Evolutionary conservation across 2,888 invertebrate genomes (phyloP).

Genomic region (Ophion slaviceki): DNA sequence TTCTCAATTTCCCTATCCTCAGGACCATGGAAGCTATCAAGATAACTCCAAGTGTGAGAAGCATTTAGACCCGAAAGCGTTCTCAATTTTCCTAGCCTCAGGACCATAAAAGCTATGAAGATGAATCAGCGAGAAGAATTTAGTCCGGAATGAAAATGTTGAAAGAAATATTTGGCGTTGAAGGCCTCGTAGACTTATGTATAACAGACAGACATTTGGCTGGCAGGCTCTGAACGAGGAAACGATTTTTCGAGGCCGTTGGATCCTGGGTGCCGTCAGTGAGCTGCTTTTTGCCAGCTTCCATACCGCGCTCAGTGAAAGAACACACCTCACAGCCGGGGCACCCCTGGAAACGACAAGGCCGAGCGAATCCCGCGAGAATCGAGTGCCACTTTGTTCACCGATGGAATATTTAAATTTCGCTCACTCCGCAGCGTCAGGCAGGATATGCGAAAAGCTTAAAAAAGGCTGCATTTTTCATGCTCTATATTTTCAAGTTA

Average conservation of each 20-base stretch:
- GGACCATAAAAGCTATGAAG: not conserved
- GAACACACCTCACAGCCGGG: constrained; percentile 39
- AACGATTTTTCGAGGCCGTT: constrained; percentile 50
- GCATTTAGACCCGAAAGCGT: not conserved
- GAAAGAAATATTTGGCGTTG: not conserved
- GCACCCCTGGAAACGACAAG: constrained; percentile 42
- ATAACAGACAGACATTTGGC: constrained; percentile 19
- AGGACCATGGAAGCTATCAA: not conserved
- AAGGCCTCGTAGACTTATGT: not conserved
- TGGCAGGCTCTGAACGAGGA: constrained; percentile 30
- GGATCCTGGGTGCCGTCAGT: constrained; percentile 23
- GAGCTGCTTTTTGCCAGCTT: constrained; percentile 31
- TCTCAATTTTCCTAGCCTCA: not conserved
- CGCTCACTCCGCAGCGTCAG: constrained; percentile 41
- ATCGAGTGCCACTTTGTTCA: constrained; percentile 62
- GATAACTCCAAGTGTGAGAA: not conserved
- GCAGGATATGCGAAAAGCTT: constrained; percentile 31
- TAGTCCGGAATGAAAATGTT: not conserved
- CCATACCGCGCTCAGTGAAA: constrained; percentile 20
- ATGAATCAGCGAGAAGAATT: not conserved
- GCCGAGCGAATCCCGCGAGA: constrained; percentile 41
- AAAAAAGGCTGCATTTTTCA: constrained; percentile 43
- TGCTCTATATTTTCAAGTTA: constrained; percentile 3
- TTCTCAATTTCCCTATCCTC: not conserved
- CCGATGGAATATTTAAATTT: constrained; percentile 62